Conservation (phyloP, 92 coral and sea anemone species). For the Porites evermanni region DNA sequence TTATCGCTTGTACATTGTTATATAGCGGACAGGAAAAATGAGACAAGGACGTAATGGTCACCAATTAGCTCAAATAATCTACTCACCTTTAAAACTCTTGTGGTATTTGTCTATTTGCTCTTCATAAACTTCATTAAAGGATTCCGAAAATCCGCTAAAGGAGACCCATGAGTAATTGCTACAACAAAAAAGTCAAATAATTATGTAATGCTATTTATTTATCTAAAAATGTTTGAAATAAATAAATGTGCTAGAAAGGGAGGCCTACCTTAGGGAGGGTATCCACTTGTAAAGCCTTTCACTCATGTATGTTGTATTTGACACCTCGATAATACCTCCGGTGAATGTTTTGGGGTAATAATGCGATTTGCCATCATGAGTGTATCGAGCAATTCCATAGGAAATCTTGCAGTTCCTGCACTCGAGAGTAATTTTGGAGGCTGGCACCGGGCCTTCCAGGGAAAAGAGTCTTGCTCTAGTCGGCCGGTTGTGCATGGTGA, state of each 20-base stretch:
- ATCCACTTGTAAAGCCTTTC: slow-evolving; percentile 50
- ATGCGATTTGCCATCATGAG: background rate
- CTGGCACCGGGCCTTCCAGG: slow-evolving; percentile 8
- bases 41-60: too few species aligned
- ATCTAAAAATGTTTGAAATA: too few species aligned
- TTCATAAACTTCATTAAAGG: slow-evolving; percentile 14
- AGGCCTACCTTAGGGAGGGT: slow-evolving; percentile 50
- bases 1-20: too few species aligned
- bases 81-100: background rate
- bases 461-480: slow-evolving; percentile 45
- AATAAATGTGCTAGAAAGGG: too few species aligned
- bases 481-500: slow-evolving; percentile 60
- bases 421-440: background rate
- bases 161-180: slow-evolving; percentile 33
- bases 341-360: background rate
- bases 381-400: background rate
- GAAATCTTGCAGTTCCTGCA: background rate
- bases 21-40: too few species aligned
- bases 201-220: too few species aligned
- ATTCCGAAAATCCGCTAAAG: slow-evolving; percentile 27
- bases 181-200: background rate
- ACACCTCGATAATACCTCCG: slow-evolving; percentile 37
- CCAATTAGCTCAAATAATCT: background rate
- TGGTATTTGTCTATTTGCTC: slow-evolving; percentile 4
- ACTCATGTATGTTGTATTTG: slow-evolving; percentile 50